phyloP scores from a whole-genome alignment of 2,797 vertebrate species.

The Champsocephalus gunnari region DNA sequence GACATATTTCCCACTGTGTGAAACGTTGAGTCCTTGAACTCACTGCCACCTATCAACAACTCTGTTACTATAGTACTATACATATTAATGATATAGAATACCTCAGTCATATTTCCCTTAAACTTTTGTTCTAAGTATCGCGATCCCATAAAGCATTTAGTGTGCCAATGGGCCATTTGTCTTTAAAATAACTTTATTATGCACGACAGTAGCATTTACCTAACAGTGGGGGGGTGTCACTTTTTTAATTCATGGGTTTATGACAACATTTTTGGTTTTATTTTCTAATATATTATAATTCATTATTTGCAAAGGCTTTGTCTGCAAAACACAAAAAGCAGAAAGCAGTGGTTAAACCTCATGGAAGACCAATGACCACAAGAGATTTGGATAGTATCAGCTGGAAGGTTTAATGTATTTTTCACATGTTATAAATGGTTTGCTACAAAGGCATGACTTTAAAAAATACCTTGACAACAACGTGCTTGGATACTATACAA shows the following conservation, averaged over 20 bases:
- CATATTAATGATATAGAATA: no score
- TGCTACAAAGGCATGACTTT: not conserved
- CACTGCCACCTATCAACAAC: not conserved
- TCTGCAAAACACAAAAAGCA: not conserved
- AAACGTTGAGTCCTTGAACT: not conserved
- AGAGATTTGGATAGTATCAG: not conserved
- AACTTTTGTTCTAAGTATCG: not conserved
- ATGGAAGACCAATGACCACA: not conserved
- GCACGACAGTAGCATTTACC: not conserved
- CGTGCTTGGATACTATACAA: not conserved
- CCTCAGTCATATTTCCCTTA: not conserved
- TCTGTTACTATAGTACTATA: not conserved
- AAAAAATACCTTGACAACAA: not conserved
- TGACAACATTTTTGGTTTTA: not conserved
- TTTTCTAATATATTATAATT: not conserved
- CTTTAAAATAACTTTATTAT: not conserved
- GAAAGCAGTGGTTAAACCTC: not conserved
- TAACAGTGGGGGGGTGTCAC: not conserved
- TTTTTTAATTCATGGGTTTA: not conserved
- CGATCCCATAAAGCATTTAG: not conserved
- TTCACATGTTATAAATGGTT: not conserved
- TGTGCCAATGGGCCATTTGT: not conserved
- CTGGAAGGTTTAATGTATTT: constrained; percentile 11
- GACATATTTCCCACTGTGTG: not conserved
- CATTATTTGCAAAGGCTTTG: not conserved